Base-by-base conservation (phyloP, 1,140 invertebrate species). In the Grapholita molesta region DNA sequence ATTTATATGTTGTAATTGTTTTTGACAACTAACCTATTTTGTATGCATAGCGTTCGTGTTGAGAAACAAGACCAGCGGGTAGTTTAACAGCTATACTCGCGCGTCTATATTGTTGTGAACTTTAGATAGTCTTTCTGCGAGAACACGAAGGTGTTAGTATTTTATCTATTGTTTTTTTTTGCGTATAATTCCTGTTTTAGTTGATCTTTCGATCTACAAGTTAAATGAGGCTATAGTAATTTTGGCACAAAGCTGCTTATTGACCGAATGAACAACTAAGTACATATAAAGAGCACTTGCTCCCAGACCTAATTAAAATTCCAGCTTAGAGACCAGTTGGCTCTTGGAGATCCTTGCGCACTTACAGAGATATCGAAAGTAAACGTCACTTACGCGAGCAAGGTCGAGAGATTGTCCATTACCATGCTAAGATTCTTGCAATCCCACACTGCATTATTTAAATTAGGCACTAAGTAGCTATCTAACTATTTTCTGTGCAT, bases 361-460 rank as follows among this genome's bases (percentile, higher is more conserved):
- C 23, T n/a, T 28, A 25, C 24, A 32, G 24, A 28, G 25, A 61
- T 61, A 61, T 61, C 25, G 55, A 61, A 61, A 61, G 55, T 61
- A 61, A 61, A 61, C 55, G 55, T 61, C 55, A 61, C 55, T 61
- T 61, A 61, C 23, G 5, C 42, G 55, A 61, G 24, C 55, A 61
- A 61, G 55, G 55, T 61, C 55, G 24, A 61, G 55, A 61, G 55
- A 61, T 61, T 61, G 55, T 61, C 55, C 55, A 61, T 28, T 25
- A 61, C 24, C 23, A 28, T 25, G 12, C 53, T 23, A 8, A 53
- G 48, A 57, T 57, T 57, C 53, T 57, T n/a, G 53, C 53, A 57
- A 57, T 24, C 53, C 24, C 53, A 11, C 12, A 57, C 53, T 25
- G 53, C 53, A 12, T 57, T 57, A 57, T 57, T 57, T 57, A 25